These are phyloP conservation scores for Xenops minutus DNA, from an alignment of 2,797 vertebrate species.

Conservation along the genomic window DNA sequence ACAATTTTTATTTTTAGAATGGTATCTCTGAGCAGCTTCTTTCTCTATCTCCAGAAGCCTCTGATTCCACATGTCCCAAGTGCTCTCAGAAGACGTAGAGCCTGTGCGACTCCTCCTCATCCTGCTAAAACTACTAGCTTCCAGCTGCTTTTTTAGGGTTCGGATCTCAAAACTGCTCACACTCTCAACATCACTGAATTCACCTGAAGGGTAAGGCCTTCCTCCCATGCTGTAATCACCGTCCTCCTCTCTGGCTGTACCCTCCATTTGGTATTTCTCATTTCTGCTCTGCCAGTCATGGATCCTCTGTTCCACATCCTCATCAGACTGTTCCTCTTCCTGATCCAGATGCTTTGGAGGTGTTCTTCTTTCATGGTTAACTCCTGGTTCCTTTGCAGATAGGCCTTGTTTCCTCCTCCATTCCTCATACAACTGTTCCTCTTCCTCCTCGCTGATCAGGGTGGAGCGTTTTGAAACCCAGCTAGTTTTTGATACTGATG, in stretches of 20 bases:
- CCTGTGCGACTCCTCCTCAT: slow-evolving; percentile 68
- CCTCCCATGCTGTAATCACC: neutral
- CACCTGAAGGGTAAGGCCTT: neutral
- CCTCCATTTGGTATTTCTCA: slow-evolving; percentile 83
- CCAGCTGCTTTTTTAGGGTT: slow-evolving; percentile 79
- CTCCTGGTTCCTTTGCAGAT: slow-evolving; percentile 26
- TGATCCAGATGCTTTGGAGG: slow-evolving; percentile 24
- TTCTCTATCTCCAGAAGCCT: slow-evolving; percentile 88
- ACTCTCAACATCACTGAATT: slow-evolving; percentile 79
- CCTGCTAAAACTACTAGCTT: slow-evolving; percentile 53
- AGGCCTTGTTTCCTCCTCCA: slow-evolving; percentile 74
- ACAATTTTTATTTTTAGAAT: slow-evolving; percentile 30
- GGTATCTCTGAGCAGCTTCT: slow-evolving; percentile 81
- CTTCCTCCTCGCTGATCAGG: slow-evolving; percentile 78
- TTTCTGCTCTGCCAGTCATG: slow-evolving; percentile 90
- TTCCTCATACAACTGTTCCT: slow-evolving; percentile 70
- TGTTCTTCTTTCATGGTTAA: neutral
- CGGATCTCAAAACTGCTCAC: slow-evolving; percentile 84
- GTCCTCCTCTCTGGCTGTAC: slow-evolving; percentile 73
- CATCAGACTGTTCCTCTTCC: slow-evolving; percentile 61
- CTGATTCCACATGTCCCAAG: slow-evolving; percentile 89
- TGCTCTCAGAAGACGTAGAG: slow-evolving; percentile 81
- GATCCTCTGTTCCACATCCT: slow-evolving; percentile 79
- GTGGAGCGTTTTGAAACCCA: slow-evolving; percentile 67
- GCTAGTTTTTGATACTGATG: slow-evolving; percentile 57